Percentiles rank a stretch among this genome's conserved stretches.
Evolutionary conservation across 2,113 vertebrate genomes (phyloP).

Genomic region (Gnathonemus echidnorhynchus): DNA sequence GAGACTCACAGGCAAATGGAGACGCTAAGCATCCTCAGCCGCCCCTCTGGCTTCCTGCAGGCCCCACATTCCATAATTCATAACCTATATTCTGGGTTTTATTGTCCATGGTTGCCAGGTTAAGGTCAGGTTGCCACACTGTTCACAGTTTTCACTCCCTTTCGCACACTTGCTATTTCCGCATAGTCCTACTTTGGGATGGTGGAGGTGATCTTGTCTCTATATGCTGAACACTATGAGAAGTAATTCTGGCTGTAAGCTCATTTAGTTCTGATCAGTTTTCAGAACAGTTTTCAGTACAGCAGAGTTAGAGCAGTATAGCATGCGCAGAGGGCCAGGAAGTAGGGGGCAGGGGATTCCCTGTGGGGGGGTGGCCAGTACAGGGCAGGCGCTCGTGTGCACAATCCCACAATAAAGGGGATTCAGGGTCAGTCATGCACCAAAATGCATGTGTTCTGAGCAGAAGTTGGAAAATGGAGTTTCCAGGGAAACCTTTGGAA

Average conservation of each 20-base stretch:
- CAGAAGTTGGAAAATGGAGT: neutral
- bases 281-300: neutral
- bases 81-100: neutral
- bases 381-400: neutral
- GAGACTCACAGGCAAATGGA: neutral
- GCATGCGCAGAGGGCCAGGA: neutral
- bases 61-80: neutral
- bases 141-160: neutral
- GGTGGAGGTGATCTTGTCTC: neutral
- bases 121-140: neutral
- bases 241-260: neutral
- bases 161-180: neutral
- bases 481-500: neutral
- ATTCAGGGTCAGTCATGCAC: neutral
- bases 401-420: neutral
- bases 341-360: neutral
- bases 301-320: neutral
- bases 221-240: neutral
- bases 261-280: neutral
- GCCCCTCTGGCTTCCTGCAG: neutral
- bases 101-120: neutral
- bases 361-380: neutral
- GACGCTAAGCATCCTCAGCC: neutral
- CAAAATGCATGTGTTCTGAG: neutral
- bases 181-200: neutral